Evolutionary conservation across 2,113 vertebrate genomes (phyloP).

Genomic region (Baryphthengus martii): DNA sequence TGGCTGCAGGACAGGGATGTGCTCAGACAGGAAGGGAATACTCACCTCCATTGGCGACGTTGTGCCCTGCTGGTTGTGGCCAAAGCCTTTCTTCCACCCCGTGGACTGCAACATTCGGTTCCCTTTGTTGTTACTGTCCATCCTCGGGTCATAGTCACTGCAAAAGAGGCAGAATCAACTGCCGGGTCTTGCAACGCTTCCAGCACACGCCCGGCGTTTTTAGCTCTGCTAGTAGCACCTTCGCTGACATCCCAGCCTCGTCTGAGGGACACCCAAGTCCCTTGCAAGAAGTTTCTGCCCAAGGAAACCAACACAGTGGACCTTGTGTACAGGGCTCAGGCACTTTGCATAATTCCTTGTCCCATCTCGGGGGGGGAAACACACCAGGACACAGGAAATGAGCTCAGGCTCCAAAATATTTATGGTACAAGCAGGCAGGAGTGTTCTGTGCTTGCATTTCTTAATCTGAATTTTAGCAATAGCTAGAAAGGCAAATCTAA

Average conservation of each 20-base stretch:
- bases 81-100: constrained; percentile 73
- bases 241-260: neutral
- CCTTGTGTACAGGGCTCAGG: neutral
- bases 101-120: constrained; percentile 64
- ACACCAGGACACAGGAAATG: neutral
- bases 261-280: neutral
- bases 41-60: constrained; percentile 72
- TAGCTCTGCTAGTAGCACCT: neutral
- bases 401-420: constrained; percentile 31
- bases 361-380: neutral
- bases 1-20: neutral
- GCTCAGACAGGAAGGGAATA: neutral
- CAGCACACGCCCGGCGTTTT: neutral
- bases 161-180: constrained; percentile 32
- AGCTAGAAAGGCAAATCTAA: neutral
- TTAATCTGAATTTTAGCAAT: neutral
- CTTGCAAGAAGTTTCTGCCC: neutral
- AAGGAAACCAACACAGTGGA: neutral
- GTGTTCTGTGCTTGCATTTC: neutral
- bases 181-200: neutral
- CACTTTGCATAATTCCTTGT: neutral
- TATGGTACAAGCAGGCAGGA: neutral
- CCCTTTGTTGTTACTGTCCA: constrained; percentile 73
- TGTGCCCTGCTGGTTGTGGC: constrained; percentile 73
- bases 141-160: constrained; percentile 71